Percentiles rank a stretch among this genome's conserved stretches.
Evolutionary conservation across 2,113 vertebrate genomes (phyloP).

Genomic region (Alethe diademata): DNA sequence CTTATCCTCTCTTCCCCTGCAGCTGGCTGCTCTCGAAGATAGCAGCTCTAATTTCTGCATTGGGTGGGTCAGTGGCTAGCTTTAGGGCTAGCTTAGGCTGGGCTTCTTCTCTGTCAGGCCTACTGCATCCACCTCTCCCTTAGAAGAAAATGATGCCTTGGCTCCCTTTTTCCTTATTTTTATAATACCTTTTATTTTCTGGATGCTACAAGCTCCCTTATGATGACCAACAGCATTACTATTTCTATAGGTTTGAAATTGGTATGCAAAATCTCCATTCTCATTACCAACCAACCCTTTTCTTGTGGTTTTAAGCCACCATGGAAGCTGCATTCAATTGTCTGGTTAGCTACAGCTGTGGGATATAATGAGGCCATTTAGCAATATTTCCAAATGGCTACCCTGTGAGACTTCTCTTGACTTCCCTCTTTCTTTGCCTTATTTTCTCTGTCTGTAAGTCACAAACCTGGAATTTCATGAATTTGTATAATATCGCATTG

Average conservation of each 20-base stretch:
- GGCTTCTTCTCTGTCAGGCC: background rate
- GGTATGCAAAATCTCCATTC: background rate
- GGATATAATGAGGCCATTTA: background rate
- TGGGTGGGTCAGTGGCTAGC: background rate
- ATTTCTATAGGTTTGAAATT: background rate
- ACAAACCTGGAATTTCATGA: background rate
- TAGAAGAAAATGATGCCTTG: background rate
- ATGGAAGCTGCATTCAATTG: background rate
- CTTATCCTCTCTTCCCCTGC: background rate
- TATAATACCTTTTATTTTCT: background rate
- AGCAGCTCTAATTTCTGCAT: accelerated
- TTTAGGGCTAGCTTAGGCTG: no score
- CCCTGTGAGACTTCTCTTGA: background rate
- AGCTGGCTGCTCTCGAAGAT: background rate
- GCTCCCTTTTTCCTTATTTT: background rate
- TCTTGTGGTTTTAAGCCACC: background rate
- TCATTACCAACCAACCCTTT: accelerated
- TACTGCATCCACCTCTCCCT: background rate
- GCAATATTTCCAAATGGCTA: background rate
- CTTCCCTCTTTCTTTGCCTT: background rate
- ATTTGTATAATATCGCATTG: accelerated
- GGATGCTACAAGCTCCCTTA: background rate
- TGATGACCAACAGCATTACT: background rate
- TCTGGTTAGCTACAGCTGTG: background rate
- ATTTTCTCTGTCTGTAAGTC: background rate